A percentile compares a stretch with the other conserved stretches of the same genome.
These are phyloP conservation scores for Cephus pygmeus DNA, from an alignment of 2,888 invertebrate species.

Conservation along the genomic window DNA sequence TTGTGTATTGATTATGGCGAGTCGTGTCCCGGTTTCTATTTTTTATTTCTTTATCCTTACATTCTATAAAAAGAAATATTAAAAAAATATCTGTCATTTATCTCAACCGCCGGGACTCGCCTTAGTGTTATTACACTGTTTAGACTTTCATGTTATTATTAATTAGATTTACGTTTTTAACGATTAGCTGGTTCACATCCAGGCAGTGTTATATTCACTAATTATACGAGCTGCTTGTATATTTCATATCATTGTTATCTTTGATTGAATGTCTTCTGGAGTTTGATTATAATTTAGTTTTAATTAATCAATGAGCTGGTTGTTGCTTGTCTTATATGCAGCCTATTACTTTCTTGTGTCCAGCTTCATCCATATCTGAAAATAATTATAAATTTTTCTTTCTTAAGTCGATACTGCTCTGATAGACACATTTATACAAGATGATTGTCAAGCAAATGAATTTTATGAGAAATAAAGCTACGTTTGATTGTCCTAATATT, in stretches of 20 bases:
- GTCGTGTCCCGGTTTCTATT: background rate
- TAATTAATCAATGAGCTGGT: background rate
- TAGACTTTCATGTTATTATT: background rate
- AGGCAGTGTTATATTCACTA: background rate
- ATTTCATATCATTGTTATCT: background rate
- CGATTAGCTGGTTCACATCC: background rate
- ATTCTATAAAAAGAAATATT: constrained; percentile 15
- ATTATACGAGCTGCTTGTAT: background rate
- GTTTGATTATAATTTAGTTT: background rate
- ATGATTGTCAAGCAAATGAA: background rate
- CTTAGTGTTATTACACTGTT: background rate
- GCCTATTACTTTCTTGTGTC: constrained; percentile 55
- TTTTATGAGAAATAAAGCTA: background rate
- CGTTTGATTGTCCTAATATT: background rate
- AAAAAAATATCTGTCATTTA: constrained; percentile 21
- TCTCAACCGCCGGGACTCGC: background rate
- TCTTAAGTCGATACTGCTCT: background rate
- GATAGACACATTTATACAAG: background rate
- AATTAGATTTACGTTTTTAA: background rate
- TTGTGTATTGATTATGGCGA: background rate
- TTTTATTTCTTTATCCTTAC: background rate
- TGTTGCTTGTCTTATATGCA: constrained; percentile 47
- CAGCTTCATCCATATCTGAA: constrained; percentile 54
- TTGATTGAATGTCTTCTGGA: background rate
- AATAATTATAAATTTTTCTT: background rate